Evolutionary conservation across 2,113 vertebrate species (phyloP), one percentile per base, ranked within the genome.

Genomic region (Datnioides undecimradiatus): DNA sequence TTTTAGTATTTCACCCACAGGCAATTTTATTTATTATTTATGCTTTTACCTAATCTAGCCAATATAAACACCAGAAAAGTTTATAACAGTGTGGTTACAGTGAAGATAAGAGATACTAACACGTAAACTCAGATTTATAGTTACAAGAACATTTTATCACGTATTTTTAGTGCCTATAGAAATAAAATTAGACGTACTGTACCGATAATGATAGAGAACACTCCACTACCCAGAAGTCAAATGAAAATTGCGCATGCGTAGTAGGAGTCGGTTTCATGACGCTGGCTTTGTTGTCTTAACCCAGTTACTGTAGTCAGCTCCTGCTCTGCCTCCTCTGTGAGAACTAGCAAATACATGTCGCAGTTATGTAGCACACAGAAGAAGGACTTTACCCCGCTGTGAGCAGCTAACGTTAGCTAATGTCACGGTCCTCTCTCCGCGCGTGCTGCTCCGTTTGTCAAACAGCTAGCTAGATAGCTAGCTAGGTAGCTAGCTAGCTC

Each of bases 291-390:
- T 87, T 65, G 74, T 83, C 4, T 59, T 79, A 65, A 81, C 80
- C 75, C 34, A 80, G 68, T 76, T 64, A 40, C 45, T 31, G 38
- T 54, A 3, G 43, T 21, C 1, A 54, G 65, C 48, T 38, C 1
- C 62, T 13, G 76, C 29, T 48, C 9, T 25, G 38, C 25, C n/a
- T 71, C 52, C 40, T 63, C 62, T 40, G 23, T 33, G 60, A 55
- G 4, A 76, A 55, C 45, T n/a, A 33, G n/a, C 4, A 36, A 27
- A 31, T 21, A 19, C 63, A 45, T 11, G 63, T 66, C 27, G 84
- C 86, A 78, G 90, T 76, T 67, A 93, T 93, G 90, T 92, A 91
- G 91, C 73, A 0, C 19, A 23, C 16, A 29, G 19, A 16, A 27
- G 21, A 1, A 21, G 73, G 59, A 79, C 79, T 80, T 65, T 17